Conservation (phyloP, 2,113 vertebrate species). For the Spea bombifrons region DNA sequence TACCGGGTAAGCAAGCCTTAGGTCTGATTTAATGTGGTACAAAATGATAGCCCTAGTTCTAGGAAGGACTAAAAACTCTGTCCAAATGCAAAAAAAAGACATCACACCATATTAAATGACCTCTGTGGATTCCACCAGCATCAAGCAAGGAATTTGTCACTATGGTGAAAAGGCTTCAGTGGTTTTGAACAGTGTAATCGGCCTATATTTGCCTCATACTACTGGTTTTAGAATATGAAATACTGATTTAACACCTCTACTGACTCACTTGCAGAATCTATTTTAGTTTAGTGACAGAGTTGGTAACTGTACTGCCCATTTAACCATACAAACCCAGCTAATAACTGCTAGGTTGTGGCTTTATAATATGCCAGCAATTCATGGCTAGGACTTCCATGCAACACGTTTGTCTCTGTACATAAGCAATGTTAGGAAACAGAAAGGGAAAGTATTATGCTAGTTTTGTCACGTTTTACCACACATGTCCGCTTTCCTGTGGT, state of each 20-base stretch:
- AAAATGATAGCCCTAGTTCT: neutral
- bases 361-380: too few species aligned
- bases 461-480: too few species aligned
- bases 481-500: too few species aligned
- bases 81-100: conserved; percentile 16
- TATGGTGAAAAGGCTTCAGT: conserved; percentile 36
- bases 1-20: conserved; percentile 45
- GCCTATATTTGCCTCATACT: conserved; percentile 35
- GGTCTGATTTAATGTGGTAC: neutral
- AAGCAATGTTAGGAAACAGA: too few species aligned
- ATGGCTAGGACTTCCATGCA: too few species aligned
- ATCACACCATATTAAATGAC: conserved; percentile 38
- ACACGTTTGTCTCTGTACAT: too few species aligned
- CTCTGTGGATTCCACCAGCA: conserved; percentile 24
- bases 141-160: conserved; percentile 42
- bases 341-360: too few species aligned
- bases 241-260: conserved; percentile 42
- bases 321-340: conserved; percentile 16
- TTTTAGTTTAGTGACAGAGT: conserved; percentile 29
- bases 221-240: conserved; percentile 37
- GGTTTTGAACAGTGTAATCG: conserved; percentile 36
- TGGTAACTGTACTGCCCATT: neutral
- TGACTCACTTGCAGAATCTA: conserved; percentile 27
- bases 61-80: neutral
- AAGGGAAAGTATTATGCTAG: too few species aligned